phyloP scores from a whole-genome alignment of 2,888 invertebrate species.

The Lepidochrysops patricia region DNA sequence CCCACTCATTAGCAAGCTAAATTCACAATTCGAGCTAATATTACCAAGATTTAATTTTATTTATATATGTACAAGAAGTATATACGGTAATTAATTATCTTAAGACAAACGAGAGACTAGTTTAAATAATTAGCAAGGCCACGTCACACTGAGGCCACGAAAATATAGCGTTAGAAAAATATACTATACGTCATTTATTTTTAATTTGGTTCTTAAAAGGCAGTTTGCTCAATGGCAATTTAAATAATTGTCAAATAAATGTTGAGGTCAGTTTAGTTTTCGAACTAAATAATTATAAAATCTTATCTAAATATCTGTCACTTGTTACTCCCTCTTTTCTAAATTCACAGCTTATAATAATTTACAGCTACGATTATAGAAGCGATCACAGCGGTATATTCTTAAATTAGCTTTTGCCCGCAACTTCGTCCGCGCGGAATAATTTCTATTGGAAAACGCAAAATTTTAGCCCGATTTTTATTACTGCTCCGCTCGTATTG shows the following conservation, averaged over 20 bases:
- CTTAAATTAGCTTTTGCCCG: no score
- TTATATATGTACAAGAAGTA: not conserved
- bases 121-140: not conserved
- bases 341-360: not conserved
- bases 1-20: not conserved
- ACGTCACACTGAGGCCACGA: not conserved
- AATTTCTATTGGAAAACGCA: no score
- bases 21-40: not conserved
- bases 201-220: not conserved
- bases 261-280: not conserved
- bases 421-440: no score
- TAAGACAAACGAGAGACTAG: not conserved
- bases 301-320: not conserved
- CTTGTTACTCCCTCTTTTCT: not conserved
- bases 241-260: conserved; percentile 3
- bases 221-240: not conserved
- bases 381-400: no score
- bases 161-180: not conserved
- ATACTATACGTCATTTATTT: not conserved
- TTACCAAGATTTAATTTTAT: not conserved
- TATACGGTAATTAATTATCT: not conserved
- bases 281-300: not conserved
- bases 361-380: no score
- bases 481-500: no score
- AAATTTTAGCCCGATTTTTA: no score